Base-by-base conservation (phyloP, 1,140 invertebrate species). In the Drosophila truncata region DNA sequence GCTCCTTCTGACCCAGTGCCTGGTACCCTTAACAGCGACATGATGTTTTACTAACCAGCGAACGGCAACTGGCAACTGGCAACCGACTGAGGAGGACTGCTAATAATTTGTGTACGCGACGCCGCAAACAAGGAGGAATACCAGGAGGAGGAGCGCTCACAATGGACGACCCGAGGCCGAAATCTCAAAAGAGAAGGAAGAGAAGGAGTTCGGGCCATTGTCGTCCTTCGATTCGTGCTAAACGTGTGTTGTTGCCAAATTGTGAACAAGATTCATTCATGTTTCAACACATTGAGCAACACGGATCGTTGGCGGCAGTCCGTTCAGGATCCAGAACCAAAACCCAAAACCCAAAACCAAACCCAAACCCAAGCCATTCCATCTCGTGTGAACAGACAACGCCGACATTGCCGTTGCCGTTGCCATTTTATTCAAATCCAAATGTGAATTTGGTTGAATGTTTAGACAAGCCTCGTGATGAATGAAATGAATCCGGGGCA, bases 171-270 rank as follows among this genome's bases (percentile, higher is more conserved):
- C 18, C 42, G 41, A 75, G 47, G 55, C 55, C 33, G 25, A 31
- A 4, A 8, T 35, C 52, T 11, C 41, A n/a, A n/a, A n/a, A n/a
- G 41, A n/a, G 2, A 10, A 42, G 41, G n/a, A 35, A 55, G 55
- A 49, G 29, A 10, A 10, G 20, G 23, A 31, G 23, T 62, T 63
- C 29, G 64, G 33, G 33, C 84, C 80, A 87, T 87, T 87, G 83
- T 87, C 84, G 84, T 87, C 84, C 80, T 87, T 88, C 81, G 86
- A 72, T 90, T 90, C 86, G 71, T 85, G 85, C 85, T 88, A 90
- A 90, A 85, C 85, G 85, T 88, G 85, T 88, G 85, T 90, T 88
- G 85, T 88, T 90, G 85, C 85, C 85, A 88, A 88, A 88, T 88
- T 88, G 85, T 88, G 85, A 88, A 88, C 85, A 88, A 88, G 81